Percentiles rank a stretch among this genome's conserved stretches.
phyloP scores from a whole-genome alignment of 2,113 vertebrate species.

The Pygoscelis antarcticus region DNA sequence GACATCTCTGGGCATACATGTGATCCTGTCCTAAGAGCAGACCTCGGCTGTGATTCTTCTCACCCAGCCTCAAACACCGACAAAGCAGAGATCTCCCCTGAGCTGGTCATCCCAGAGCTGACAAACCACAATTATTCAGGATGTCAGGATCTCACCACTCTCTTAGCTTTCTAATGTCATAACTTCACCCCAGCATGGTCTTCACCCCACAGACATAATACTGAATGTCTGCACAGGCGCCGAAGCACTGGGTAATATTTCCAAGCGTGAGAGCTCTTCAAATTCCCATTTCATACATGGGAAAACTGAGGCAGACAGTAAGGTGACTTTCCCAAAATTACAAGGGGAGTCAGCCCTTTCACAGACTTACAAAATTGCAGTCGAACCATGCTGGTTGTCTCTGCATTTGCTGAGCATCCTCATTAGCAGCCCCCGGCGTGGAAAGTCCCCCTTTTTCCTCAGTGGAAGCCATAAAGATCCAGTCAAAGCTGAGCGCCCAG shows the following conservation, averaged over 20 bases:
- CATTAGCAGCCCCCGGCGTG: background rate
- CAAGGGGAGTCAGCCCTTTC: background rate
- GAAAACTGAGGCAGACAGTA: background rate
- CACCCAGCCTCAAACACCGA: background rate
- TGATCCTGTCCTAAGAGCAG: background rate
- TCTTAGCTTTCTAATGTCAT: background rate
- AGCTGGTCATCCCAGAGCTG: background rate
- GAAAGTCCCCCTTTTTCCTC: background rate
- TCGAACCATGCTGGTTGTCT: background rate
- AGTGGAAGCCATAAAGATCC: background rate
- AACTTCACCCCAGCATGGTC: background rate
- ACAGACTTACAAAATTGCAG: background rate
- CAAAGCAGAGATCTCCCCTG: background rate
- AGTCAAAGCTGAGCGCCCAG: background rate
- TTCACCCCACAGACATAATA: background rate
- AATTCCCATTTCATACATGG: background rate
- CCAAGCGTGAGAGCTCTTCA: background rate
- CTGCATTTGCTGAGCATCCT: background rate
- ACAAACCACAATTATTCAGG: background rate
- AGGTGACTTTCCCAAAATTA: background rate
- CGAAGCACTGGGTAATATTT: background rate
- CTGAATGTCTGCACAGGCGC: background rate
- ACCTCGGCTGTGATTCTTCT: background rate
- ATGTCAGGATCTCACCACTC: background rate
- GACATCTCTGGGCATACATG: background rate